These are phyloP conservation scores for Danionella dracula DNA, from an alignment of 2,797 vertebrate species.

Conservation along the genomic window DNA sequence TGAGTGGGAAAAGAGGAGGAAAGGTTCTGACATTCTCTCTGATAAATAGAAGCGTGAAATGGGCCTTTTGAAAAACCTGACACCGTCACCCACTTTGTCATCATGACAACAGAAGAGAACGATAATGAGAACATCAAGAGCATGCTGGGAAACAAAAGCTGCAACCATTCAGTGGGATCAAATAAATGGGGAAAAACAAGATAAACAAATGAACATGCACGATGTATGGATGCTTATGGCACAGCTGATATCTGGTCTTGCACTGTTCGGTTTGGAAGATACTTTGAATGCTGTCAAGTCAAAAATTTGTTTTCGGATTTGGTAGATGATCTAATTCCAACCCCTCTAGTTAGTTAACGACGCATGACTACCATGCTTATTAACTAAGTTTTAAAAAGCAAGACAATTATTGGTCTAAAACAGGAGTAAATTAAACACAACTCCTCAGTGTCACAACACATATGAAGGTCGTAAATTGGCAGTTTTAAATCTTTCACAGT, in stretches of 20 bases:
- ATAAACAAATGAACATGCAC: conserved; percentile 3
- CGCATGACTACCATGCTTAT: too few species aligned
- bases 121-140: conserved; percentile 15
- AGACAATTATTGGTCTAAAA: too few species aligned
- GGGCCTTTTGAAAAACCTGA: neutral
- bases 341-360: too few species aligned
- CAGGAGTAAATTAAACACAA: too few species aligned
- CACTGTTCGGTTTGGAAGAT: neutral
- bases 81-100: conserved; percentile 23
- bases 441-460: too few species aligned
- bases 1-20: conserved; percentile 30
- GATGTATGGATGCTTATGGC: neutral
- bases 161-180: neutral
- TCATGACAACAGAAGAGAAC: conserved; percentile 10
- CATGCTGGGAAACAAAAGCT: conserved; percentile 23
- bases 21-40: conserved; percentile 38
- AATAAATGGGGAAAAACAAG: neutral
- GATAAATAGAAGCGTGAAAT: conserved; percentile 29
- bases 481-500: too few species aligned
- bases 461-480: too few species aligned
- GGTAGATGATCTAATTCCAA: too few species aligned
- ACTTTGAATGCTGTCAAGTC: neutral
- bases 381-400: too few species aligned
- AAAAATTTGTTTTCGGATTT: too few species aligned
- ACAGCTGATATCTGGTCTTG: neutral